A percentile compares a stretch with the other conserved stretches of the same genome.
Conservation (phyloP, 2,113 vertebrate genomes). For the Rhinogobius similis region DNA sequence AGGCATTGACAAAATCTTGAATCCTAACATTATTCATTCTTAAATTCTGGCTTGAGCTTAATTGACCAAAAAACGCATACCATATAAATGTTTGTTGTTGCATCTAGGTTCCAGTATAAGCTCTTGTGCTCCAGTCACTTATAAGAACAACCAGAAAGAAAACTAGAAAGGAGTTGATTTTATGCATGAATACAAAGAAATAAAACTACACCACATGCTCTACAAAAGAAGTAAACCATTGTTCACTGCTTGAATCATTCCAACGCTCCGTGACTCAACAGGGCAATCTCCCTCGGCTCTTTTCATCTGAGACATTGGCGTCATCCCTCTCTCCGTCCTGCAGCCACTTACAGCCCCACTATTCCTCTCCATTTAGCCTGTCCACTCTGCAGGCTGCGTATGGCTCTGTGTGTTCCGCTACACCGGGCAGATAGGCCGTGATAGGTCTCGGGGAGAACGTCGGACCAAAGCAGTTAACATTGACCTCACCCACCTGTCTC, state of each 20-base stretch:
- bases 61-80: no score
- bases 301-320: constrained; percentile 52
- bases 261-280: not conserved
- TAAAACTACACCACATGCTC: not conserved
- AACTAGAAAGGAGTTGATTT: not conserved
- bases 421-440: constrained; percentile 58
- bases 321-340: constrained; percentile 28
- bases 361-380: constrained; percentile 59
- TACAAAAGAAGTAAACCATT: not conserved
- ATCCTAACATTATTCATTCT: no score
- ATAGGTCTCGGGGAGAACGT: constrained; percentile 62
- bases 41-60: no score
- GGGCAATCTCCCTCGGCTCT: constrained; percentile 15
- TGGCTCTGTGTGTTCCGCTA: constrained; percentile 29
- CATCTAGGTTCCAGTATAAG: no score
- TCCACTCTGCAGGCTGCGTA: constrained; percentile 23
- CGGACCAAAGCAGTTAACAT: constrained; percentile 63
- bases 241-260: not conserved
- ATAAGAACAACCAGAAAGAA: not conserved
- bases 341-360: constrained; percentile 49
- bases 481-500: constrained; percentile 52
- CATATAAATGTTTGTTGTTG: no score
- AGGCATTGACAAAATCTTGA: no score
- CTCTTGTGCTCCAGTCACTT: no score
- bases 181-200: not conserved